A percentile compares a stretch with the other conserved stretches of the same genome.
These are phyloP conservation scores for Pachypanchax playfairii DNA, from an alignment of 2,113 vertebrate genomes.

Conservation along the genomic window DNA sequence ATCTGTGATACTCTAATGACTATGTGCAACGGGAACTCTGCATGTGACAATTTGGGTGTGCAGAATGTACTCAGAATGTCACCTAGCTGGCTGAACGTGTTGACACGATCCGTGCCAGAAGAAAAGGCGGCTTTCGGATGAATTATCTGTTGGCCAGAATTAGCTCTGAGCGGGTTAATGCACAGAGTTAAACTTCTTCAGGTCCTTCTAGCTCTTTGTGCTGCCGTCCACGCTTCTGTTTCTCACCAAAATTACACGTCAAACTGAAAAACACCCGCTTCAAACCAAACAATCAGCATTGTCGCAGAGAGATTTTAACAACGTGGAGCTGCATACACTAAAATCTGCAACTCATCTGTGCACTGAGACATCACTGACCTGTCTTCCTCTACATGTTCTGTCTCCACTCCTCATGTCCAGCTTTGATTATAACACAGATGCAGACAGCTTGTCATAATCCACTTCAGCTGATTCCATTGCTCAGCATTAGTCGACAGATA, in stretches of 20 bases:
- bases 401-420: constrained; percentile 30
- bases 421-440: constrained; percentile 9
- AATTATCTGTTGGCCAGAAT: constrained; percentile 68
- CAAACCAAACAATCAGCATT: neutral
- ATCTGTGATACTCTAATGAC: too few relatives aligned
- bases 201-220: constrained; percentile 42
- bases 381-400: constrained; percentile 22
- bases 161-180: constrained; percentile 75
- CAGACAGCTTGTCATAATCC: constrained; percentile 32
- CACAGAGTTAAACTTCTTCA: constrained; percentile 67
- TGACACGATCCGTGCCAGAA: constrained; percentile 42
- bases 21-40: too few relatives aligned
- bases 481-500: neutral
- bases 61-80: constrained; percentile 19
- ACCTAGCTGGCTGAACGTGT: constrained; percentile 35
- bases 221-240: constrained; percentile 21
- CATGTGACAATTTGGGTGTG: neutral
- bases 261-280: constrained; percentile 19
- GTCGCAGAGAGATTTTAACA: neutral
- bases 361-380: constrained; percentile 61
- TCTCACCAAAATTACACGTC: constrained; percentile 5
- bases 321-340: too few relatives aligned
- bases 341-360: too few relatives aligned
- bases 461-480: constrained; percentile 28
- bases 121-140: constrained; percentile 54